phyloP scores from a whole-genome alignment of 2,113 vertebrate species.

The Leiothrix lutea region DNA sequence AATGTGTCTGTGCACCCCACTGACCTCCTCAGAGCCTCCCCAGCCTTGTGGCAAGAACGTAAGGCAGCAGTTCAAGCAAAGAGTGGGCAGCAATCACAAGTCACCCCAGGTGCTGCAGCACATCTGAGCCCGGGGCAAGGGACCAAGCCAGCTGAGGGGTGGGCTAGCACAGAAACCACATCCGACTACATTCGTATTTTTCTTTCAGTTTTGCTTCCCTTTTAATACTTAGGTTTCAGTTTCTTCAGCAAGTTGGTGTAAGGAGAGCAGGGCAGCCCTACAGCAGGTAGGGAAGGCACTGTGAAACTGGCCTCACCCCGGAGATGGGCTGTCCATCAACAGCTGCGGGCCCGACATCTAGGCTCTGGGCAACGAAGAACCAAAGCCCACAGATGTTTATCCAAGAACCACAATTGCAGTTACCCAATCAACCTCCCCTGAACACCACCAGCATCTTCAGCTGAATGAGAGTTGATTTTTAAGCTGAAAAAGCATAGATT shows the following conservation, averaged over 20 bases:
- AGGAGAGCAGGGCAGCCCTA: neutral
- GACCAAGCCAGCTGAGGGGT: neutral
- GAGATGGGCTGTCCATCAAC: neutral
- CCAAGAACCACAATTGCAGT: fast-evolving
- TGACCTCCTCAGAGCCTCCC: neutral
- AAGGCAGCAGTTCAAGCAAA: neutral
- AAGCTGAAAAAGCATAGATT: neutral
- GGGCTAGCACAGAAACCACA: neutral
- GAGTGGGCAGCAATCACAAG: neutral
- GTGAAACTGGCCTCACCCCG: fast-evolving
- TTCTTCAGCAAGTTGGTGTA: neutral
- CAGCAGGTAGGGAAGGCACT: fast-evolving
- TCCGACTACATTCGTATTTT: neutral
- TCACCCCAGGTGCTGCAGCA: neutral
- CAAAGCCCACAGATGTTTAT: neutral
- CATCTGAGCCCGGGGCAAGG: slow-evolving; percentile 14
- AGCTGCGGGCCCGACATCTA: fast-evolving
- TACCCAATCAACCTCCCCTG: neutral
- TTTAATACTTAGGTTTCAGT: neutral
- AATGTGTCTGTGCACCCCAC: neutral
- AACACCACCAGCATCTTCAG: neutral
- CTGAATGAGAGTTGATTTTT: neutral
- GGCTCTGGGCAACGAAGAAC: fast-evolving
- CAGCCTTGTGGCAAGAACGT: neutral
- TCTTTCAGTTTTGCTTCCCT: neutral